phyloP scores from a whole-genome alignment of 2,113 vertebrate genomes.

The Nothoprocta perdicaria region DNA sequence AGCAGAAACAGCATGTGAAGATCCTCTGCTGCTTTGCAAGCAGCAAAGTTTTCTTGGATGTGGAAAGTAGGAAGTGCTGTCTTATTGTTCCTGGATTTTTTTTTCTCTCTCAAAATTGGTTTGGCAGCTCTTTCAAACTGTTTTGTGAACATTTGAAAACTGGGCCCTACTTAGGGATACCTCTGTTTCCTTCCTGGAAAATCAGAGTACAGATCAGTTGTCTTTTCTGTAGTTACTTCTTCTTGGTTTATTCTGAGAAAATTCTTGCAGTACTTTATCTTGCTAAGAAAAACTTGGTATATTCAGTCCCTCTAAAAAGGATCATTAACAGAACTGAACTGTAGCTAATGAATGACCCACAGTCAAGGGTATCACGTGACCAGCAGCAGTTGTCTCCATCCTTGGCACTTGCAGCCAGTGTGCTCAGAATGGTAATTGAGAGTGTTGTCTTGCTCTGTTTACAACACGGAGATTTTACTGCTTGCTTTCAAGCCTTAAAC shows the following conservation, averaged over 20 bases:
- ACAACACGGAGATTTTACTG: background rate
- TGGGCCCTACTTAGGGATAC: background rate
- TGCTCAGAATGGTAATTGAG: conserved; percentile 45
- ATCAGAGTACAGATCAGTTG: background rate
- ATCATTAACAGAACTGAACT: conserved; percentile 1
- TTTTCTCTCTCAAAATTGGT: background rate
- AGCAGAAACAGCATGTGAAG: background rate
- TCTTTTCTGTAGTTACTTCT: background rate
- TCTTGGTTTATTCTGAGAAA: background rate
- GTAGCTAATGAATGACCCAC: background rate
- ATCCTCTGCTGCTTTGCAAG: background rate
- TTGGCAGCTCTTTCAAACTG: background rate
- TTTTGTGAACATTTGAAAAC: background rate
- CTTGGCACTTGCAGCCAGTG: background rate
- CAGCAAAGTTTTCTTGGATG: background rate
- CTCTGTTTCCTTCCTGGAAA: background rate
- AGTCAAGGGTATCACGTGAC: conserved; percentile 19
- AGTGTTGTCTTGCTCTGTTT: background rate
- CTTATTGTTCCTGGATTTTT: background rate
- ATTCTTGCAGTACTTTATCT: background rate
- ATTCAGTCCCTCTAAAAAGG: conserved; percentile 18
- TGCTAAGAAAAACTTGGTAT: background rate
- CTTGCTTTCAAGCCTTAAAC: background rate
- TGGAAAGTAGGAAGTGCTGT: background rate
- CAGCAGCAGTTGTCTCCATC: background rate